Evolutionary conservation across 2,113 vertebrate species (phyloP), one percentile per base, ranked within the genome.

Genomic region (Barnardius zonarius): DNA sequence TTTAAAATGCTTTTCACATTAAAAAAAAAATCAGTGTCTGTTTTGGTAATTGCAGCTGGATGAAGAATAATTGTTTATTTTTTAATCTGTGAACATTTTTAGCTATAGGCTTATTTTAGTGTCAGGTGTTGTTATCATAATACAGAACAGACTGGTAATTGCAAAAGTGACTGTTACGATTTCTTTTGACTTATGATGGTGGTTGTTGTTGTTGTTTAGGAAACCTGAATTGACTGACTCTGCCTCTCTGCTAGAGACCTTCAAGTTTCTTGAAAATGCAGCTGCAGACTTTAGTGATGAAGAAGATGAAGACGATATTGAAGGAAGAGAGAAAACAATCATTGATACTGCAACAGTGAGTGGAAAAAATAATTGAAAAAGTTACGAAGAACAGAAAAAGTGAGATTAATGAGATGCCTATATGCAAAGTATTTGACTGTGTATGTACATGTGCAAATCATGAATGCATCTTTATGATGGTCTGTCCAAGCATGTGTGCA

Each of bases 241-340:
- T 51, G 98, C 98, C 91, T 98, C 98, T 17, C 98, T 99, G 85
- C 95, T 99, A 97, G 99, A 99, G 97, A 99, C 99, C 79, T 99
- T 99, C 87, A 99, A 98, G 97, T 99, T 99, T 97, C 98, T 99
- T 44, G 99, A 99, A 97, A 99, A 98, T 90, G 98, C 98, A 27
- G 99, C 99, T 17, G 98, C 98, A 13, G 99, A 99, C 87, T 99
- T 99, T 92, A 99, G 99, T 68, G 99, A 99, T 92, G 99, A 99
- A 90, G 99, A 99, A 31, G 99, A 99, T 22, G 99, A 99, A 4
- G 99, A 99, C 20, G 99, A 99, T 62, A 97, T 98, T 83, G 98
- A 99, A n/a, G 99, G 98, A 92, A 98, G 98, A 97, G 99, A 99
- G 95, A 98, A 98, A 96, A 98, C 98, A 92, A 97, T 98, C 95